phyloP scores from a whole-genome alignment of 2,113 vertebrate species.

The Meriones unguiculatus region DNA sequence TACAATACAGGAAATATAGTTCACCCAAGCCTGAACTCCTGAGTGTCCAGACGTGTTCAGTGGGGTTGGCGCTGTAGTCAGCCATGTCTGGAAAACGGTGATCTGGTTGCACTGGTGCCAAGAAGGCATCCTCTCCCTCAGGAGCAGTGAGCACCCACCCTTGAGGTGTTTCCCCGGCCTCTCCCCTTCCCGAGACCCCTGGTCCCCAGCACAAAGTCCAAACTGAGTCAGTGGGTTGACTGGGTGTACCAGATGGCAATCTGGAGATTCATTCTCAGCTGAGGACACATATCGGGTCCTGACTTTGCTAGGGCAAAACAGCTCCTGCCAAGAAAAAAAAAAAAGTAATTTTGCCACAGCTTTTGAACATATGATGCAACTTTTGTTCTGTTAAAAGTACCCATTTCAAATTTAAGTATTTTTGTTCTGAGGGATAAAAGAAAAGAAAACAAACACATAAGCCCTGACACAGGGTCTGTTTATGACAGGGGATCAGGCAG shows the following conservation, averaged over 20 bases:
- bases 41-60: not conserved
- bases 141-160: not conserved
- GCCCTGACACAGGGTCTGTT: conserved; percentile 26
- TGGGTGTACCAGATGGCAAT: not conserved
- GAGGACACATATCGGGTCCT: not conserved
- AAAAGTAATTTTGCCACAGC: conserved; percentile 62
- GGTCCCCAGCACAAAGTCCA: not conserved
- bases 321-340: conserved; percentile 39
- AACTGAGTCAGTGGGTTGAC: not conserved
- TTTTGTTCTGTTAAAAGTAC: conserved; percentile 51
- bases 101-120: not conserved
- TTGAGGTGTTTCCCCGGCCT: not conserved
- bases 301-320: not conserved
- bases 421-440: conserved; percentile 67
- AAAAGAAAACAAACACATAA: conserved; percentile 67
- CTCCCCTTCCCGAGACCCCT: not conserved
- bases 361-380: conserved; percentile 67
- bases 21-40: not conserved
- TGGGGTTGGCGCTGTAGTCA: too few species aligned
- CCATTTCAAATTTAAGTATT: conserved; percentile 64
- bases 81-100: not conserved
- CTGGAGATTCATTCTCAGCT: not conserved
- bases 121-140: not conserved
- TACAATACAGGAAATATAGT: not conserved
- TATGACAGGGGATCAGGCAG: not conserved